phyloP scores from a whole-genome alignment of 2,888 invertebrate species.

The Acleris holmiana region DNA sequence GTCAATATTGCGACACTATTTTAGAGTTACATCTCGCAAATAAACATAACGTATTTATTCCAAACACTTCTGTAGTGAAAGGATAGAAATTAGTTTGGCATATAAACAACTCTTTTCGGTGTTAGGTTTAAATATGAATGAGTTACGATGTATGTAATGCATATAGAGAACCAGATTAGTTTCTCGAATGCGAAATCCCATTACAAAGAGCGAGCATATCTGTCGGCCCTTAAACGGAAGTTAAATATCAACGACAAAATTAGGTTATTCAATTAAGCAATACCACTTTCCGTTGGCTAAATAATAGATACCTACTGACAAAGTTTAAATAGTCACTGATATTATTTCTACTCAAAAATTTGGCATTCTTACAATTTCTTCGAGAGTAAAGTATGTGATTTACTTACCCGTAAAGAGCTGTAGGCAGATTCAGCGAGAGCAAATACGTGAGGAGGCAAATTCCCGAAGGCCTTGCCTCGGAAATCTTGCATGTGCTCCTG shows the following conservation, averaged over 20 bases:
- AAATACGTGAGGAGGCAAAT: conserved; percentile 94
- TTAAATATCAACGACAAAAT: conserved; percentile 12
- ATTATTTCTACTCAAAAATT: neutral
- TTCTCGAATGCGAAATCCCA: no score
- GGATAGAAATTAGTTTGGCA: no score
- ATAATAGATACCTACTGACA: neutral
- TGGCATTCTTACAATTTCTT: neutral
- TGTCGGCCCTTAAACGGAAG: conserved; percentile 21
- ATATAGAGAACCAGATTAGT: no score
- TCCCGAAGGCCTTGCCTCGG: conserved; percentile 92
- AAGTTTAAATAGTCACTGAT: no score
- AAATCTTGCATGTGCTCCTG: conserved; percentile 93
- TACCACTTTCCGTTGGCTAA: neutral
- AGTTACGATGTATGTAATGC: no score
- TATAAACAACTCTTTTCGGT: no score
- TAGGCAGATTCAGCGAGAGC: conserved; percentile 96
- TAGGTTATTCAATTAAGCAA: conserved; percentile 18
- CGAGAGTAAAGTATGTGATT: neutral
- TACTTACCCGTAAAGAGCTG: conserved; percentile 86
- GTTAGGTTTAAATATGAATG: no score
- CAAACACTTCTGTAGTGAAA: no score
- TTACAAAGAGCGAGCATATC: neutral
- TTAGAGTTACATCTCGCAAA: no score
- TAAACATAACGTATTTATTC: no score
- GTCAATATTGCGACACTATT: no score